A percentile compares a stretch with the other conserved stretches of the same genome.
These are phyloP conservation scores for Netelia inedita DNA, from an alignment of 2,888 invertebrate species.

Conservation along the genomic window DNA sequence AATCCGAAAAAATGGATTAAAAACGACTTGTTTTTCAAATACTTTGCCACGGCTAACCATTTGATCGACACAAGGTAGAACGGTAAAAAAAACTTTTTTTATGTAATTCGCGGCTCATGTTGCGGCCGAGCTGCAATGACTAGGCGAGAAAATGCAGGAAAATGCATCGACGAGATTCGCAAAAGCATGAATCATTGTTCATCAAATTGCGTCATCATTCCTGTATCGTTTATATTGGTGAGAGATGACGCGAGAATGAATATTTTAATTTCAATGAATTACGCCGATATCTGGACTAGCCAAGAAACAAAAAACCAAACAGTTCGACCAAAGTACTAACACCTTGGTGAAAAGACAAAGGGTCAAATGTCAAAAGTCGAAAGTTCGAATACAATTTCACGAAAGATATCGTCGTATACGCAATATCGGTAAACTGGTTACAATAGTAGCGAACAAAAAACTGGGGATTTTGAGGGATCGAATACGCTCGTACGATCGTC, in stretches of 20 bases:
- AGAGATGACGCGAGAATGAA: background rate
- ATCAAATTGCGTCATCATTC: background rate
- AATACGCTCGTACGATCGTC: background rate
- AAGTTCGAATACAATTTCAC: background rate
- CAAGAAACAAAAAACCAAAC: background rate
- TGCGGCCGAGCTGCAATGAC: too few species aligned
- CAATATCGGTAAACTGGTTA: background rate
- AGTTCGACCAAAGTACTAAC: background rate
- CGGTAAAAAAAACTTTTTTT: too few species aligned
- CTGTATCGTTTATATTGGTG: background rate
- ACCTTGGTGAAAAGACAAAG: background rate
- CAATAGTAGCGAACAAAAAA: background rate
- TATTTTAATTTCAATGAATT: background rate
- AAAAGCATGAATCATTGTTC: background rate
- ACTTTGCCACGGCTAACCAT: too few species aligned
- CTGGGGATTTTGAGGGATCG: background rate
- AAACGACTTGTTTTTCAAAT: too few species aligned
- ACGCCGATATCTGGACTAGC: background rate
- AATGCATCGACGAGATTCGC: background rate
- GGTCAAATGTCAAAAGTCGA: background rate
- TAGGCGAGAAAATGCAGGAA: background rate
- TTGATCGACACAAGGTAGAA: too few species aligned
- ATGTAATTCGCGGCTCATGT: too few species aligned
- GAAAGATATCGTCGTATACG: background rate
- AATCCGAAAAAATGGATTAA: too few species aligned